These are phyloP conservation scores for Ictidomys tridecemlineatus DNA, from an alignment of 2,113 vertebrate genomes.

Conservation along the genomic window DNA sequence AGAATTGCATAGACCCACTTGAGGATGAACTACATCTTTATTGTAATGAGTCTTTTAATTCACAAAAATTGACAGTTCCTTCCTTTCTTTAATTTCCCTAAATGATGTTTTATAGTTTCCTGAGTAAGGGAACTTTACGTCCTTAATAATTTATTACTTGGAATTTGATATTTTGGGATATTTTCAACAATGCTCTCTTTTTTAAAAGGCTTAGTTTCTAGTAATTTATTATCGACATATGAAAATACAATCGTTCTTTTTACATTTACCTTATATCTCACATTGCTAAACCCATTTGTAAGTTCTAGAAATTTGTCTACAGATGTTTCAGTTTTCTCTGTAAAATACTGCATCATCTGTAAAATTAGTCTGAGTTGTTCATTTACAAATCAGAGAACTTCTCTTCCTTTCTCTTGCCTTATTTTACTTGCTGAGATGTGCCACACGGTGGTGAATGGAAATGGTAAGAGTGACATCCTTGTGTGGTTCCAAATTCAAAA, in stretches of 20 bases:
- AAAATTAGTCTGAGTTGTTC: neutral
- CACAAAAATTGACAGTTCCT: neutral
- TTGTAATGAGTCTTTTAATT: constrained; percentile 37
- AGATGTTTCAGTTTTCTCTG: neutral
- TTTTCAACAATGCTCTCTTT: neutral
- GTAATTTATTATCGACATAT: neutral
- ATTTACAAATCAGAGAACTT: neutral
- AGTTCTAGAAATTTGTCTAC: neutral
- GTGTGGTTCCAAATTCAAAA: neutral
- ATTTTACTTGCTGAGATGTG: neutral
- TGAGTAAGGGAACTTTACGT: neutral
- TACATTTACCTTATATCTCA: neutral
- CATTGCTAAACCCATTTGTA: neutral
- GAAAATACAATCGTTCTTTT: neutral
- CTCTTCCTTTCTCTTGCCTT: neutral
- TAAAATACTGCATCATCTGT: neutral
- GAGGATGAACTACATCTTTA: neutral
- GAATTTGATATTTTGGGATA: neutral
- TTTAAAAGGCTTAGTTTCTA: neutral
- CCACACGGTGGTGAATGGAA: neutral
- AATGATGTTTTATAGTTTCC: neutral
- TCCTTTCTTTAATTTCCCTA: neutral
- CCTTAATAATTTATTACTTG: neutral
- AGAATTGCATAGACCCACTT: neutral
- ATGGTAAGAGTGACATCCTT: neutral